Base-by-base conservation (phyloP, 37 sponge, comb jelly and placozoan species). In the Beroe forskalii region DNA sequence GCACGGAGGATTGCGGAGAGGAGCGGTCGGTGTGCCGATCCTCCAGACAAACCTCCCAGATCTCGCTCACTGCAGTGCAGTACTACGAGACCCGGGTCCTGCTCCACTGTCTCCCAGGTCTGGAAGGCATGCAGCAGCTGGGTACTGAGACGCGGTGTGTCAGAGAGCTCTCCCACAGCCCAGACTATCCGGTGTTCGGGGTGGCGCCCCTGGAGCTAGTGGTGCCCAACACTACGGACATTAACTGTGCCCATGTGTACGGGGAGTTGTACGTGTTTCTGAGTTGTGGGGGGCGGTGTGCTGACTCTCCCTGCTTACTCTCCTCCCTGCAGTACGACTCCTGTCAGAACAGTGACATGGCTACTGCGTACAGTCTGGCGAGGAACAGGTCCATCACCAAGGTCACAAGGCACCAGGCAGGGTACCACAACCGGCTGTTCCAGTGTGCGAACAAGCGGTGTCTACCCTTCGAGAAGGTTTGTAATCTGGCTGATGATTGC, bases 401-500 rank as follows among this genome's bases (percentile, higher is more conserved):
- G 55, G 55, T 48, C 6, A 48, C 55, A 12, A 48, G 12, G 12
- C 12, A 12, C 6, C 12, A 17, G 55, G 12, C 12, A 12, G 55
- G 55, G 6, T 48, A 17, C 12, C 55, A 48, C 55, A 48, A 48
- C 55, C 6, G 55, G 66, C 66, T 64, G 25, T 64, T 64, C 66
- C 4, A 8, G 66, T 64, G 66, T 22, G 25, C 4, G 30, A 64
- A 64, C 25, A 27, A 27, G 30, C 30, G 25, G 66, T 64, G 66
- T 64, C 66, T 64, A 8, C 30, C 25, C 4, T 64, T 22, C 66
- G 66, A 64, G 24, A 64, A 64, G 31, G 66, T 64, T 6, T 64
- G 66, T 23, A 64, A 64, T 27, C 66, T 64, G 14, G 66, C 17
- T 8, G 66, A 64, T 23, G 66, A 64, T 64, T 64, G 66, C 31